Evolutionary conservation across 2,113 vertebrate genomes (phyloP), one percentile per base, ranked within the genome.

Genomic region (Xiphophorus couchianus): DNA sequence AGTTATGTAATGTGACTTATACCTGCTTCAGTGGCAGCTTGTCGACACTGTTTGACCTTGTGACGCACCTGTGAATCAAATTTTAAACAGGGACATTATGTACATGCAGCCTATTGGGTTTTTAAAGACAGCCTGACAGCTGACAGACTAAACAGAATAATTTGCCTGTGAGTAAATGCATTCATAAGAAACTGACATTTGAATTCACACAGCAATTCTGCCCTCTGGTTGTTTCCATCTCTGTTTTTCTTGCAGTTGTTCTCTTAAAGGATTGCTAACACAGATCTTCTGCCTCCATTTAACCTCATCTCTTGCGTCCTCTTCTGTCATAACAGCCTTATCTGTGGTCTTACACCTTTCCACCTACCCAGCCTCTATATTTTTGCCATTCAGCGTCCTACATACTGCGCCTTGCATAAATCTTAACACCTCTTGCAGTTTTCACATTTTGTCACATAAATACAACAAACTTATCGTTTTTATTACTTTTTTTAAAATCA

Each of bases 1-100:
- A 67, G 7, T 3, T 22, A 33, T 29, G 15, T 66, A 65, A n/a
- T 29, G n/a, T 17, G 65, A n/a, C 1, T 11, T 70, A 2, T 92
- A 99, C 97, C 97, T 95, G 97, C 95, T 88, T 97, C 96, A 0
- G 29, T 86, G 62, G 95, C 96, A 0, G 93, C 84, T 0, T 96
- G 95, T 88, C 94, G 95, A 91, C 93, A 96, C 31, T 97, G 95
- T 85, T 93, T 97, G 77, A 94, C 94, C 89, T 95, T 97, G 76
- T 94, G 95, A 86, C 96, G 96, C 62, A 94, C 94, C 97, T 98
- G 88, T 84, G 30, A 79, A 33, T 74, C 1, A 73, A 42, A 74
- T 6, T 11, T 69, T 11, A n/a, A 33, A 64, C 62, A 85, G 63
- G 62, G 76, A 68, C 22, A 13, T 8, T 54, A 35, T 1, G 19